Evolutionary conservation across 2,888 invertebrate species (phyloP).

Genomic region (Unio delphinus): DNA sequence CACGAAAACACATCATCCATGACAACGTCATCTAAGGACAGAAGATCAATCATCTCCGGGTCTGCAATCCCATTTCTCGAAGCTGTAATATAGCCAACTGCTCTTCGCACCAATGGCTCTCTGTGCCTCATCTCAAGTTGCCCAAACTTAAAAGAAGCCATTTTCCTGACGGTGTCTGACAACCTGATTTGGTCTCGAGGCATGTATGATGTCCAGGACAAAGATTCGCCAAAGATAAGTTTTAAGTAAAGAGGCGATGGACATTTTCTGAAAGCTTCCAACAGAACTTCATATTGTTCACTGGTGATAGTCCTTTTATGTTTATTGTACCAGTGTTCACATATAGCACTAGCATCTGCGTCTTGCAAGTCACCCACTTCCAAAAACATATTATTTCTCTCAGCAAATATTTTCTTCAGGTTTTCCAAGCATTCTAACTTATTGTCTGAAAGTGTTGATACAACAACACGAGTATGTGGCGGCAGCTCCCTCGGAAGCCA

Average conservation of each 20-base stretch:
- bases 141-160: slow-evolving; percentile 56
- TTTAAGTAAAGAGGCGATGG: slow-evolving; percentile 60
- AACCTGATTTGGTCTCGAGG: slow-evolving; percentile 45
- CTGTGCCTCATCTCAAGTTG: slow-evolving; percentile 64
- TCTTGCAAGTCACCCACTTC: slow-evolving; percentile 54
- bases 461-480: slow-evolving; percentile 82
- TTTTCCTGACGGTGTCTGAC: slow-evolving; percentile 52
- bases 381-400: slow-evolving; percentile 43
- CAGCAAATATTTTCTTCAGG: slow-evolving; percentile 38
- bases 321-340: slow-evolving; percentile 52
- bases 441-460: slow-evolving; percentile 62
- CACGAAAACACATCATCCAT: slow-evolving; percentile 51
- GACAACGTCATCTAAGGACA: slow-evolving; percentile 69
- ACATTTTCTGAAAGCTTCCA: slow-evolving; percentile 75
- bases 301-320: slow-evolving; percentile 60
- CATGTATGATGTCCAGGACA: slow-evolving; percentile 58
- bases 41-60: slow-evolving; percentile 81
- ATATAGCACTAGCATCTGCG: slow-evolving; percentile 51
- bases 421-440: slow-evolving; percentile 49
- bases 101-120: slow-evolving; percentile 67
- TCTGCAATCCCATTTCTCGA: slow-evolving; percentile 85
- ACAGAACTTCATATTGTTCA: slow-evolving; percentile 79
- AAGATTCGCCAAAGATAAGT: slow-evolving; percentile 54
- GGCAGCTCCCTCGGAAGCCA: slow-evolving; percentile 86
- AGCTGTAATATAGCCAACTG: slow-evolving; percentile 82